Evolutionary conservation across 2,888 invertebrate species (phyloP), one percentile per base, ranked within the genome.

Genomic region (Ephialtes manifestator): DNA sequence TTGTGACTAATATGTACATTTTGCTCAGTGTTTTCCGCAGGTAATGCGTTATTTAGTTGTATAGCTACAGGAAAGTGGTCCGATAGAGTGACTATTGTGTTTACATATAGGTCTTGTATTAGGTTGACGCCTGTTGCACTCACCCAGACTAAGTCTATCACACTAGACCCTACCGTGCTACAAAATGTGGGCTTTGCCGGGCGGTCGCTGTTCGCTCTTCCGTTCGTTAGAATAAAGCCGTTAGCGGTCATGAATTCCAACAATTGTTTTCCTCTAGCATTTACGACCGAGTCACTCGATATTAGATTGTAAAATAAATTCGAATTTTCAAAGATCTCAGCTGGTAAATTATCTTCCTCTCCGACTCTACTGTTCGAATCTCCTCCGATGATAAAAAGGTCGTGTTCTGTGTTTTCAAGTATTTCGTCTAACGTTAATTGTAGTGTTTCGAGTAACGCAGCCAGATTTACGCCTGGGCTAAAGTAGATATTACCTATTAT

Each of bases 81-180:
- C 0, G 76, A 82, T 13, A 53, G 58, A 1, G 76, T 77, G 48
- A 60, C n/a, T 51, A n/a, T n/a, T n/a, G 5, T n/a, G 5, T 3
- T n/a, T 51, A 75, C 65, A 24, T 51, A 63, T 4, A 75, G 35
- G 43, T 81, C 75, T 15, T 81, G 35, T 2, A 81, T 35, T 11
- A 75, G 20, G 39, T 46, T 2, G 4, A 81, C 7, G 2, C 65
- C 53, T 10, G 35, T 7, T 8, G 51, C 4, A 20, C 39, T 74
- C 39, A 67, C 81, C 74, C 65, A 81, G 20, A 81, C 53, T 15
- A 70, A 75, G 65, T 81, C 81, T 13, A 81, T 65, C 13, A 67
- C 15, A 18, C 70, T 82, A 4, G 4, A 28, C 81, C 68, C 13
- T 48, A n/a, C n/a, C 39, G 11, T 43, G 5, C 18, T 43, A 35